Evolutionary conservation across 2,797 vertebrate species (phyloP).

Genomic region (Myotis findleyi): DNA sequence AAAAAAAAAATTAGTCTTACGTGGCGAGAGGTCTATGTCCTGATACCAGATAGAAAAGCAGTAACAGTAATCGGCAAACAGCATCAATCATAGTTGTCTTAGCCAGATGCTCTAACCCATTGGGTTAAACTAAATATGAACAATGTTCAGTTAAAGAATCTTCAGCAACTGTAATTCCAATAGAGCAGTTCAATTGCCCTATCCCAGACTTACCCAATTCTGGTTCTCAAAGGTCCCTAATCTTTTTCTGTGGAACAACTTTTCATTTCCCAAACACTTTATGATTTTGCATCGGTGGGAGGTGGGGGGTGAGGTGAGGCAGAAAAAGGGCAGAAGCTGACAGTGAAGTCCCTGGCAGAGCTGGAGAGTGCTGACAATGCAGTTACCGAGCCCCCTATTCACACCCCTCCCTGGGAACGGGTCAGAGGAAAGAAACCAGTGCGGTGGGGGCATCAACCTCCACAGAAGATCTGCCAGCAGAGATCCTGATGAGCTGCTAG

Average conservation of each 20-base stretch:
- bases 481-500: not conserved
- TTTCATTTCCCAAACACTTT: not conserved
- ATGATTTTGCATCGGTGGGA: not conserved
- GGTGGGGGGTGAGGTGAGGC: not conserved
- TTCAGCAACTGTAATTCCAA: constrained; percentile 23
- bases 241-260: not conserved
- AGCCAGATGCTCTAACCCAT: not conserved
- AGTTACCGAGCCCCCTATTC: not conserved
- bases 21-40: not conserved
- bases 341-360: not conserved
- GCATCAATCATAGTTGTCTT: not conserved
- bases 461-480: not conserved
- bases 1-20: constrained; percentile 8
- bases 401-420: not conserved
- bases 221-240: constrained; percentile 24
- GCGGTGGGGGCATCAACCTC: not conserved
- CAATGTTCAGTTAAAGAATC: constrained; percentile 10
- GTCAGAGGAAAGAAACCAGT: not conserved
- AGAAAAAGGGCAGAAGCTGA: not conserved
- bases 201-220: not conserved
- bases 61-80: not conserved
- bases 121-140: constrained; percentile 26
- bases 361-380: not conserved
- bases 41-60: constrained; percentile 6
- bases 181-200: not conserved